Percentiles rank a stretch among this genome's conserved stretches.
Evolutionary conservation across 2,797 vertebrate species (phyloP).

Genomic region (Enteromius argenteus): DNA sequence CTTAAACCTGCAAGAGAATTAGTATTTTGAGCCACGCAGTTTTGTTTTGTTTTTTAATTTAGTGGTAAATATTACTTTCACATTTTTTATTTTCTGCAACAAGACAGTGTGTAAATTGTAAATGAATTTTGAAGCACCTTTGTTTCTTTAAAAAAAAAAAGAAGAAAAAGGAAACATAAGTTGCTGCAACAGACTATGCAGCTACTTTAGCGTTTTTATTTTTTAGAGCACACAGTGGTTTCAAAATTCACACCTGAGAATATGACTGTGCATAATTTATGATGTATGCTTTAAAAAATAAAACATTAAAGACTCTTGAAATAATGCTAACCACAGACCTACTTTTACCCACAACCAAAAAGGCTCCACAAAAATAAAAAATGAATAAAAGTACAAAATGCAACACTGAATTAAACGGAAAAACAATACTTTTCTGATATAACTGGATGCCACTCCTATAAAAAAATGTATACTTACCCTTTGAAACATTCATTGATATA

Average conservation of each 20-base stretch:
- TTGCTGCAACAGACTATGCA: not conserved
- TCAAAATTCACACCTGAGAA: not conserved
- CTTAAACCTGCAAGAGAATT: not conserved
- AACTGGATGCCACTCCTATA: not conserved
- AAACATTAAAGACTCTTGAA: not conserved
- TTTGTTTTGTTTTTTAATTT: not conserved
- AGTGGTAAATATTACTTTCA: not conserved
- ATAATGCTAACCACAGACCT: not conserved
- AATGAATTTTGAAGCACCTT: not conserved
- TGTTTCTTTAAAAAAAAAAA: not conserved
- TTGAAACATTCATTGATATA: not conserved
- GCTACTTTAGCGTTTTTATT: not conserved
- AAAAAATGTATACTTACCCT: not conserved
- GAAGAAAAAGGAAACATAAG: not conserved
- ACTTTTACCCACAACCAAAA: not conserved
- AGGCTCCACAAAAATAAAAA: not conserved
- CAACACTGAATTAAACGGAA: not conserved
- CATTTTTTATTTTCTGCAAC: not conserved
- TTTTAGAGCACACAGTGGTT: not conserved
- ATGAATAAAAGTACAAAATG: not conserved
- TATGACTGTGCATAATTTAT: not conserved
- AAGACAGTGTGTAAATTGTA: not conserved
- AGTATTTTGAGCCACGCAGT: not conserved
- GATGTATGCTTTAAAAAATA: not conserved
- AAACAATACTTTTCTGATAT: not conserved